These are phyloP conservation scores for Aphodius granarius DNA, from an alignment of 2,888 invertebrate genomes.

Conservation along the genomic window DNA sequence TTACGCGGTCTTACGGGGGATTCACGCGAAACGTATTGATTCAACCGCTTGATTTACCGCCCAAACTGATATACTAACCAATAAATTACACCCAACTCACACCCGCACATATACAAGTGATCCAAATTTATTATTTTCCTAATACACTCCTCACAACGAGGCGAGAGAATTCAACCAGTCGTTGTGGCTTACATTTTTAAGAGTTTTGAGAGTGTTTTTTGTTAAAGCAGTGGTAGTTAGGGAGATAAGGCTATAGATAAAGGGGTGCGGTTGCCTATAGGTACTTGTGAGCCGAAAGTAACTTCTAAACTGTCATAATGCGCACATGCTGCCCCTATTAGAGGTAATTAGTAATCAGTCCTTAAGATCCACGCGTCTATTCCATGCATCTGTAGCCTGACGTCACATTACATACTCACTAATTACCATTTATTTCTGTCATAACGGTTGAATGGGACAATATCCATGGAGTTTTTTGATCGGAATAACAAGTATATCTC, in stretches of 20 bases:
- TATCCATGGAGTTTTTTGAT: background rate
- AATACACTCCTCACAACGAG: background rate
- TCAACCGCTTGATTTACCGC: slow-evolving; percentile 38
- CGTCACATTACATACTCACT: background rate
- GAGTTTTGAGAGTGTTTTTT: background rate
- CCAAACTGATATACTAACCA: slow-evolving; percentile 35
- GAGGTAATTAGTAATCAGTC: slow-evolving; percentile 52
- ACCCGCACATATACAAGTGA: background rate
- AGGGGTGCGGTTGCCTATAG: background rate
- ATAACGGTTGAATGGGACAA: background rate
- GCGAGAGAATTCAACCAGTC: background rate
- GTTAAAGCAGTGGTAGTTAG: background rate
- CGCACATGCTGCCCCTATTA: slow-evolving; percentile 52
- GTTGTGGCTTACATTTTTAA: background rate
- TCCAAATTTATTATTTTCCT: slow-evolving; percentile 6
- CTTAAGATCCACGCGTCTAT: slow-evolving; percentile 20
- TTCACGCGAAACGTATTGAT: slow-evolving; percentile 39
- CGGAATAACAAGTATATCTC: background rate
- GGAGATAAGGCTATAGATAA: background rate
- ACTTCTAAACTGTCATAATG: slow-evolving; percentile 52
- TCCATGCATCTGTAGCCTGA: background rate
- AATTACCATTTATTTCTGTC: background rate
- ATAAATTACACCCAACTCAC: slow-evolving; percentile 29
- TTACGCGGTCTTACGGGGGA: slow-evolving; percentile 40
- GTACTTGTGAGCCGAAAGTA: slow-evolving; percentile 43